Conservation (phyloP, 2,797 vertebrate species). For the Toxotes lorentzi region DNA sequence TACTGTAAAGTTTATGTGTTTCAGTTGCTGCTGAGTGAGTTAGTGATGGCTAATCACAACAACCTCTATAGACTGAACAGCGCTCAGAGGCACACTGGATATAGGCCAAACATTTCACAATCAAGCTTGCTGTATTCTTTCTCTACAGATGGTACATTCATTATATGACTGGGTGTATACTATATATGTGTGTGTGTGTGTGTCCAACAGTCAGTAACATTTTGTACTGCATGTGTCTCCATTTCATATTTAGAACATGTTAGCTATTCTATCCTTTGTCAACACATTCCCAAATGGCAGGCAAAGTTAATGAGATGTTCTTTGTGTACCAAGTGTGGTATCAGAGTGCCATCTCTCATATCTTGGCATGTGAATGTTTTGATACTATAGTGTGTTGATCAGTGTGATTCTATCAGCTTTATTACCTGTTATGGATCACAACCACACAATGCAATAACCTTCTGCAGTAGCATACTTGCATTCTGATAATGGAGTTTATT, state of each 20-base stretch:
- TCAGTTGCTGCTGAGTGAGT: constrained; percentile 32
- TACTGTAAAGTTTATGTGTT: constrained; percentile 15
- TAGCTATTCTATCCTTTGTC: constrained; percentile 44
- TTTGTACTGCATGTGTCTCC: constrained; percentile 23
- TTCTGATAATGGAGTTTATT: constrained; percentile 1
- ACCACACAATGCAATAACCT: neutral
- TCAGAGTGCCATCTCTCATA: constrained; percentile 13
- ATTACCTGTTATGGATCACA: neutral
- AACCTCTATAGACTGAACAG: constrained; percentile 39
- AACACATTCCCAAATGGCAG: constrained; percentile 46
- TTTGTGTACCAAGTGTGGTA: constrained; percentile 16
- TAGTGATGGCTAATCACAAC: constrained; percentile 44
- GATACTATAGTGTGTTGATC: neutral
- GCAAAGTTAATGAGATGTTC: constrained; percentile 10
- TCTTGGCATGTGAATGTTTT: neutral
- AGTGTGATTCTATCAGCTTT: neutral
- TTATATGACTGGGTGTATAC: constrained; percentile 10
- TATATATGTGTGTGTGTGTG: neutral
- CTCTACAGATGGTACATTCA: constrained; percentile 32
- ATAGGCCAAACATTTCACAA: constrained; percentile 64
- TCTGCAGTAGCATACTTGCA: neutral
- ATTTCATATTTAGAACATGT: constrained; percentile 23
- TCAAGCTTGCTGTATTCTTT: constrained; percentile 23
- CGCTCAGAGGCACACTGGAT: constrained; percentile 38
- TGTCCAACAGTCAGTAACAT: constrained; percentile 27